Percentiles rank a stretch among this genome's conserved stretches.
These are phyloP conservation scores for Penaeus vannamei DNA, from an alignment of 1,140 invertebrate genomes.

Conservation along the genomic window DNA sequence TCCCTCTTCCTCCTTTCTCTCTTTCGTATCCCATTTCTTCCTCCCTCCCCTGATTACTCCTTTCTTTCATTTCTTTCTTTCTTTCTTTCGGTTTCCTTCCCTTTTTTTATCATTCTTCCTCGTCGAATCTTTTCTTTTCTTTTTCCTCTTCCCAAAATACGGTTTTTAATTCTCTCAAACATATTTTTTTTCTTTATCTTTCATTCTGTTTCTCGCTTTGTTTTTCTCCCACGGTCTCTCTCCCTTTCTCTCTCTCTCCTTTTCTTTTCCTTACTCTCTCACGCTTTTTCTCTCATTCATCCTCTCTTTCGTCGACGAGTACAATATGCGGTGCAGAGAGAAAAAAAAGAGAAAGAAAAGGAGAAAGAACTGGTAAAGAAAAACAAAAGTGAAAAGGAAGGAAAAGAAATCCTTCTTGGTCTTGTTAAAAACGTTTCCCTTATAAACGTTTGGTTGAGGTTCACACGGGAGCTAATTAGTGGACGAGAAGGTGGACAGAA, in stretches of 20 bases:
- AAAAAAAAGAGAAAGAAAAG: no score
- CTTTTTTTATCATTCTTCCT: neutral
- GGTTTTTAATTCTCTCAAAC: no score
- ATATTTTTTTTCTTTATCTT: no score
- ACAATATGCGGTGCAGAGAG: no score
- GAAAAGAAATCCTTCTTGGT: no score
- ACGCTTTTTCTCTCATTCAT: neutral
- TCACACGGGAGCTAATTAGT: no score
- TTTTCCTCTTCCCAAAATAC: neutral
- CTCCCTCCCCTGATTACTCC: no score
- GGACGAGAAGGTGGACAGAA: no score
- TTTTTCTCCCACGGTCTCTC: slow-evolving; percentile 38
- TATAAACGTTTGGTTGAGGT: no score
- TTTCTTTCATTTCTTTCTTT: neutral
- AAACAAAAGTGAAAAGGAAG: neutral
- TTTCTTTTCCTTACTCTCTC: slow-evolving; percentile 23
- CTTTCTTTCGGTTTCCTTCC: neutral
- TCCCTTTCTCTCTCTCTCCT: slow-evolving; percentile 35
- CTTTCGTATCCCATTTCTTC: neutral
- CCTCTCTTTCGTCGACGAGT: no score
- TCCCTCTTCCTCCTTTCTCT: neutral
- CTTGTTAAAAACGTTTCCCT: no score
- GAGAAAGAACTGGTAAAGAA: neutral
- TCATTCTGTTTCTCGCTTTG: neutral
- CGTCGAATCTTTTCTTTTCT: no score